These are phyloP conservation scores for Phlogophora meticulosa DNA, from an alignment of 2,888 invertebrate species.

Conservation along the genomic window DNA sequence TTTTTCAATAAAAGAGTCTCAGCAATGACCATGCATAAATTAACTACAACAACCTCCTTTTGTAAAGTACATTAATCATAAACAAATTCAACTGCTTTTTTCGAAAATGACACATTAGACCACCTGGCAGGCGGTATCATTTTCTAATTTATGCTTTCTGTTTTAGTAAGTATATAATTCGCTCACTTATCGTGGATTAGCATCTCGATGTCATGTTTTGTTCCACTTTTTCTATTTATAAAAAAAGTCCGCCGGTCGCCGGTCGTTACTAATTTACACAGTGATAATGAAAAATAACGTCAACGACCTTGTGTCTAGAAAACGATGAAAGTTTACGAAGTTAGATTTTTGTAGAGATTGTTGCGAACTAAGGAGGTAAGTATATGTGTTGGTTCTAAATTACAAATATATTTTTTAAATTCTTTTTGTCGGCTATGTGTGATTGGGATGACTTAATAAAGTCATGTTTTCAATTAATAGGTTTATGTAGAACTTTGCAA, in stretches of 20 bases:
- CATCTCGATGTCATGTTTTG: constrained; percentile 38
- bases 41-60: too few species aligned
- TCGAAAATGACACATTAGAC: constrained; percentile 4
- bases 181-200: constrained; percentile 42
- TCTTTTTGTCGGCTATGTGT: too few species aligned
- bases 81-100: not conserved
- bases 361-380: too few species aligned
- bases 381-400: too few species aligned
- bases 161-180: constrained; percentile 27
- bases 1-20: too few species aligned
- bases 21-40: too few species aligned
- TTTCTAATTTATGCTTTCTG: constrained; percentile 46
- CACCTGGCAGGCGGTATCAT: constrained; percentile 12
- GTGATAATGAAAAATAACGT: not conserved
- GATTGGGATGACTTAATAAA: too few species aligned
- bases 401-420: too few species aligned
- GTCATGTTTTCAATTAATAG: too few species aligned
- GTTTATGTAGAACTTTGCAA: too few species aligned
- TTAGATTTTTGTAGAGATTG: not conserved
- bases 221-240: constrained; percentile 36
- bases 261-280: constrained; percentile 1
- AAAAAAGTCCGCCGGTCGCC: constrained; percentile 4
- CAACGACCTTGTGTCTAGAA: not conserved
- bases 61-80: too few species aligned
- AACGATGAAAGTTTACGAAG: constrained; percentile 1